Evolutionary conservation across 2,113 vertebrate species (phyloP).

Genomic region (Progne subis): DNA sequence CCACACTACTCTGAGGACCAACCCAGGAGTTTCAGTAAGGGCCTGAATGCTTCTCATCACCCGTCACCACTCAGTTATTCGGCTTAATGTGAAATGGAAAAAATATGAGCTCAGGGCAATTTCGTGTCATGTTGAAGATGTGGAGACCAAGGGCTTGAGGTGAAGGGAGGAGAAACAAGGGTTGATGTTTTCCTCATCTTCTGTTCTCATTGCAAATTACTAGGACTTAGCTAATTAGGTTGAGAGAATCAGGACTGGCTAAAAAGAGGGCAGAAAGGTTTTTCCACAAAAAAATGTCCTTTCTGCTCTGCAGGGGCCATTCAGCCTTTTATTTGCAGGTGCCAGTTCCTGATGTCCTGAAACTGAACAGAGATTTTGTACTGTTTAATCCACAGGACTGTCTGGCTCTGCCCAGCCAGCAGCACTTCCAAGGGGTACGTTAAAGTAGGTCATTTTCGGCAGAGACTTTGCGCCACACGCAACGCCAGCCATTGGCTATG

Average conservation of each 20-base stretch:
- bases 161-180: not conserved
- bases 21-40: not conserved
- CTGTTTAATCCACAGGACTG: not conserved
- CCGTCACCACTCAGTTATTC: not conserved
- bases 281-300: not conserved
- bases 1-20: not conserved
- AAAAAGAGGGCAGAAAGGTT: not conserved
- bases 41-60: not conserved
- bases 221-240: not conserved
- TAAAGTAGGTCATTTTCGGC: not conserved
- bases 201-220: not conserved
- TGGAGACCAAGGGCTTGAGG: not conserved
- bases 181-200: not conserved
- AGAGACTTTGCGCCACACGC: not conserved
- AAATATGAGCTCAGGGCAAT: not conserved
- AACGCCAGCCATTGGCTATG: not conserved
- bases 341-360: not conserved
- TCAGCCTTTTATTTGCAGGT: not conserved
- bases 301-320: not conserved
- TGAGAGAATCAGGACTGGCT: not conserved
- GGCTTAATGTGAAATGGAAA: not conserved
- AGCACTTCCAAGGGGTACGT: accelerated
- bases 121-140: not conserved
- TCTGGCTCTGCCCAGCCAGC: not conserved
- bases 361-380: not conserved